Evolutionary conservation across 2,797 vertebrate genomes (phyloP), one percentile per base, ranked within the genome.

Genomic region (Gymnocypris eckloni): DNA sequence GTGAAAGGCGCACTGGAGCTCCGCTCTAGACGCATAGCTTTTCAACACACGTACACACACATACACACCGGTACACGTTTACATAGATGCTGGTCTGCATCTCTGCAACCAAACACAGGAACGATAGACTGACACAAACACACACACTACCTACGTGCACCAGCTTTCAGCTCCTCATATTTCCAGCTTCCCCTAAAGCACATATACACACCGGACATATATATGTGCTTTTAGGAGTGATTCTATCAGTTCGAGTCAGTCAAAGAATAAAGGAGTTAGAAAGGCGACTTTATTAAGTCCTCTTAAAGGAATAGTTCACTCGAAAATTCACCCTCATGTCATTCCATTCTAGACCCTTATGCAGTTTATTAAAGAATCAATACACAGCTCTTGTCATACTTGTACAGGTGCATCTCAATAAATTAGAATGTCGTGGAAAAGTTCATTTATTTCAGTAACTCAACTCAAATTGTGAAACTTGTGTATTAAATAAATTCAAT

Each of bases 1-100:
- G 86, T 28, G 90, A 81, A 90, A 90, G 92, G 90, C 90, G 91
- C 89, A 89, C 94, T 93, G 93, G 89, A 92, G 93, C 93, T 94
- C 91, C 87, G 88, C 92, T 93, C 92, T 69, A 90, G 91, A 92
- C 92, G 91, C 87, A 89, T 87, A 79, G 86, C 87, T 94, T 96
- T 96, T 96, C 95, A 95, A 94, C 94, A 95, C 91, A 92, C 90
- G 78, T 87, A 89, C 83, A 91, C 89, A 88, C 90, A 89, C 88
- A 78, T 81, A 66, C 71, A 73, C 66, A 89, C 85, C 91, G 91
- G 92, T 90, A 89, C 90, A 89, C 87, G 88, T 87, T 86, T 70
- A 33, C 66, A 81, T 69, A 75, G 81, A 78, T 45, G 66, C 59
- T 33, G 43, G 78, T 52, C 91, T 90, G 90, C 86, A 79, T 79